A percentile compares a stretch with the other conserved stretches of the same genome.
Conservation (phyloP, 2,113 vertebrate genomes). For the Clupea harengus region DNA sequence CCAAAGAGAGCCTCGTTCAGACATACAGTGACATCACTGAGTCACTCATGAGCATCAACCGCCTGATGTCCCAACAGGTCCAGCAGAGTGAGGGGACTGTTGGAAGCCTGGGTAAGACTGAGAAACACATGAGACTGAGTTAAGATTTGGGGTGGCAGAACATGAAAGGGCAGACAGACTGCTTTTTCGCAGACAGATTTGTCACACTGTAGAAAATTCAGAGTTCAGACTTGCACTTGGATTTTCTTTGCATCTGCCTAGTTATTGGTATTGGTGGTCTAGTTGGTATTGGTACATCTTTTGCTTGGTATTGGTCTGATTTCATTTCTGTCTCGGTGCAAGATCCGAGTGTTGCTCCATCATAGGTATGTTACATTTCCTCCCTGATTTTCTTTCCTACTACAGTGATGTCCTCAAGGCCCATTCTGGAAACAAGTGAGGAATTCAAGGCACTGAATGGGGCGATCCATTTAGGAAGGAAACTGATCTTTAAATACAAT, state of each 20-base stretch:
- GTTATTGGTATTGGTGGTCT: background rate
- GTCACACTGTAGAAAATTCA: background rate
- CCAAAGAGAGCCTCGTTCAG: conserved; percentile 85
- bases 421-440: conserved; percentile 89
- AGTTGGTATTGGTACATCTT: background rate
- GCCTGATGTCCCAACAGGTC: conserved; percentile 94
- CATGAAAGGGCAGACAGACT: background rate
- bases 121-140: background rate
- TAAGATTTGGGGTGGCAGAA: background rate
- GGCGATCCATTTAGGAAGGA: conserved; percentile 87
- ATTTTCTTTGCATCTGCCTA: background rate
- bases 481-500: conserved; percentile 93
- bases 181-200: background rate
- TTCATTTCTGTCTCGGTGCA: background rate
- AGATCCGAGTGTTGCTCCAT: background rate
- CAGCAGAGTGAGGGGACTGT: conserved; percentile 88
- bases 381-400: background rate
- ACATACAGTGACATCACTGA: conserved; percentile 87
- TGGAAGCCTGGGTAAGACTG: conserved; percentile 76
- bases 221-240: background rate
- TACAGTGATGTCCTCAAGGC: conserved; percentile 87
- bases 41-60: conserved; percentile 89
- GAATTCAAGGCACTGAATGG: conserved; percentile 94
- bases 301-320: background rate
- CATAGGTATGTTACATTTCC: background rate